Evolutionary conservation across 2,113 vertebrate genomes (phyloP).

Genomic region (Oryzias woworae): DNA sequence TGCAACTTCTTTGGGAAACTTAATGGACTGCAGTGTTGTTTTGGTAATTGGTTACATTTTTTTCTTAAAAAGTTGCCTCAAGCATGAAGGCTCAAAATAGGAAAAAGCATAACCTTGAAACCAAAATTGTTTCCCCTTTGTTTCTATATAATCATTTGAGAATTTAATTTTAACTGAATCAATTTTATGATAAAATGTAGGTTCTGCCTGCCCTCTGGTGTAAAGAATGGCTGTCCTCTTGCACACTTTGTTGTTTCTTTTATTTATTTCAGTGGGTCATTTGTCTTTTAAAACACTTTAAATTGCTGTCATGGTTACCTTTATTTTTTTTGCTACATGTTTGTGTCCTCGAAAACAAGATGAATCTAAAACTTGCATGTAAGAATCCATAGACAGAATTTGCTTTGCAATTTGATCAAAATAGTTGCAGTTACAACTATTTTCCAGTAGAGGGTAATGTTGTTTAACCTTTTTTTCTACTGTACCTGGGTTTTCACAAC

Average conservation of each 20-base stretch:
- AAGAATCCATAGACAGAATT: no score
- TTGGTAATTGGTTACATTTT: background rate
- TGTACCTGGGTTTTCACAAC: background rate
- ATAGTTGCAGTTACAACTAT: background rate
- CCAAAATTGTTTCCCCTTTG: no score
- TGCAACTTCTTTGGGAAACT: no score
- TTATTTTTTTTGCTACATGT: no score
- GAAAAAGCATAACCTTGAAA: background rate
- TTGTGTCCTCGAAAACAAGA: no score
- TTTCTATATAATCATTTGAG: no score
- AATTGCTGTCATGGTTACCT: no score
- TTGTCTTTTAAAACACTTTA: no score
- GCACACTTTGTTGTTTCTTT: background rate
- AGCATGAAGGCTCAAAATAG: background rate
- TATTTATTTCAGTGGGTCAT: background rate
- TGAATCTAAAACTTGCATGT: no score
- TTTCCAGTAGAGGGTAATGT: conserved; percentile 43
- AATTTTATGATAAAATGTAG: background rate
- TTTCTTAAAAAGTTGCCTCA: background rate
- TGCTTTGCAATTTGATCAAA: no score
- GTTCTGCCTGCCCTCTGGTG: conserved; percentile 61
- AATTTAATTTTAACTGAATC: background rate
- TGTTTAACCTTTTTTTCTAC: conserved; percentile 1
- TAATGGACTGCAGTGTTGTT: background rate
- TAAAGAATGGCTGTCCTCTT: background rate